Conservation (phyloP, 2,113 vertebrate species). For the Stictonetta naevosa region DNA sequence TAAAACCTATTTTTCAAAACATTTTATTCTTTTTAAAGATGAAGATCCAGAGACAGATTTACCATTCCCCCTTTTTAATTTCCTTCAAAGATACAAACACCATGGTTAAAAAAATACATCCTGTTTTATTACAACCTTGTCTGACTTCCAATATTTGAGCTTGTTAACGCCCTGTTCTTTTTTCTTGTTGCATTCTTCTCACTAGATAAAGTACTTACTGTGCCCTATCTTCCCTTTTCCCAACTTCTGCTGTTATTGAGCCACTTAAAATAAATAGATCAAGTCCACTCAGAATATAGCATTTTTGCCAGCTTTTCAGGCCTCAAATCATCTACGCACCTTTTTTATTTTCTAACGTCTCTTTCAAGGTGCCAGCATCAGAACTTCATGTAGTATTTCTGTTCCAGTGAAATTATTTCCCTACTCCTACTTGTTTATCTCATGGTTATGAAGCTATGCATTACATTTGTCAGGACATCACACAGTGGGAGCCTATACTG, state of each 20-base stretch:
- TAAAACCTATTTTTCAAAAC: not conserved
- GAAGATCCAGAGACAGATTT: not conserved
- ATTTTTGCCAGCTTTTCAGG: not conserved
- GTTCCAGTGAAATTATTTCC: not conserved
- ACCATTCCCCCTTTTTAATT: not conserved
- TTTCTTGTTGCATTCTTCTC: not conserved
- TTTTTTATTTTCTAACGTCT: not conserved
- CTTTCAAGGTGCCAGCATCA: not conserved
- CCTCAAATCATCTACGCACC: not conserved
- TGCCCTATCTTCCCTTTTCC: not conserved
- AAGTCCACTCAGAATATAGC: not conserved
- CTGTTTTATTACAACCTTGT: not conserved
- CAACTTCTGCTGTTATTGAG: not conserved
- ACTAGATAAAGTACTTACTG: not conserved
- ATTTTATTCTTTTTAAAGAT: not conserved
- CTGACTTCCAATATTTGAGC: not conserved
- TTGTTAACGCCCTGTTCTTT: not conserved
- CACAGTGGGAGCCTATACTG: not conserved
- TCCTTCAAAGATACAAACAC: not conserved
- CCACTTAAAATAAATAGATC: not conserved
- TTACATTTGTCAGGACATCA: not conserved
- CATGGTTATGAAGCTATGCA: not conserved
- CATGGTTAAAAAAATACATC: not conserved
- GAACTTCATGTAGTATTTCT: not conserved
- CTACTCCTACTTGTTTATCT: not conserved